Evolutionary conservation across 2,888 invertebrate species (phyloP).

Genomic region (Nomada ferruginata): DNA sequence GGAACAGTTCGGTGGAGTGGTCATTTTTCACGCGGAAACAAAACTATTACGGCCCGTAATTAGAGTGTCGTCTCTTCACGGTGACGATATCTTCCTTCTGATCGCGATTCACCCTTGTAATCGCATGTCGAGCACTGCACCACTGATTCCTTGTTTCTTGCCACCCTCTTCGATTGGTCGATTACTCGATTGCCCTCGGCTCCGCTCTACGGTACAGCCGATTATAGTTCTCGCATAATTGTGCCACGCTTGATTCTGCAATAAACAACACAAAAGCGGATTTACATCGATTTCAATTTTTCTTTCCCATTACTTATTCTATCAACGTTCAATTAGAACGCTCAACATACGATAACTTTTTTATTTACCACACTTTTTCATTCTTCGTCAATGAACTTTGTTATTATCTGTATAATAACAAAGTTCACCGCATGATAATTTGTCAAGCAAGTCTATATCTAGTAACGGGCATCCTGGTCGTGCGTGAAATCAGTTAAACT

Average conservation of each 20-base stretch:
- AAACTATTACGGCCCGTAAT: neutral
- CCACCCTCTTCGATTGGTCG: too few species aligned
- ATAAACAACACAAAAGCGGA: neutral
- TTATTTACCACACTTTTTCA: too few species aligned
- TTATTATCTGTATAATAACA: too few species aligned
- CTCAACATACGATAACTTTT: too few species aligned
- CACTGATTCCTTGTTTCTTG: neutral
- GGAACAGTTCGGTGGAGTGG: constrained; percentile 74
- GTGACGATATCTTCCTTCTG: constrained; percentile 30
- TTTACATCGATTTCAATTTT: neutral
- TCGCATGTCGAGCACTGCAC: constrained; percentile 38
- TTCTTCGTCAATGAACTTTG: too few species aligned
- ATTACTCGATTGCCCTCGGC: neutral
- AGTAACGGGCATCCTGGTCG: too few species aligned
- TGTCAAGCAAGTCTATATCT: too few species aligned
- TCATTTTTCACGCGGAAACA: constrained; percentile 38
- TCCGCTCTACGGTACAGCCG: neutral
- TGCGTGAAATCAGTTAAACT: too few species aligned
- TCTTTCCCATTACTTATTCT: too few species aligned
- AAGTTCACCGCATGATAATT: too few species aligned
- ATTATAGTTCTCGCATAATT: constrained; percentile 40
- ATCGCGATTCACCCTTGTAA: constrained; percentile 36
- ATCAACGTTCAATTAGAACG: too few species aligned
- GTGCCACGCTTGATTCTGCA: constrained; percentile 18
- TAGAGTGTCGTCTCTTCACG: constrained; percentile 8